Evolutionary conservation across 2,113 vertebrate species (phyloP), one percentile per base, ranked within the genome.

Genomic region (Actenoides hombroni): DNA sequence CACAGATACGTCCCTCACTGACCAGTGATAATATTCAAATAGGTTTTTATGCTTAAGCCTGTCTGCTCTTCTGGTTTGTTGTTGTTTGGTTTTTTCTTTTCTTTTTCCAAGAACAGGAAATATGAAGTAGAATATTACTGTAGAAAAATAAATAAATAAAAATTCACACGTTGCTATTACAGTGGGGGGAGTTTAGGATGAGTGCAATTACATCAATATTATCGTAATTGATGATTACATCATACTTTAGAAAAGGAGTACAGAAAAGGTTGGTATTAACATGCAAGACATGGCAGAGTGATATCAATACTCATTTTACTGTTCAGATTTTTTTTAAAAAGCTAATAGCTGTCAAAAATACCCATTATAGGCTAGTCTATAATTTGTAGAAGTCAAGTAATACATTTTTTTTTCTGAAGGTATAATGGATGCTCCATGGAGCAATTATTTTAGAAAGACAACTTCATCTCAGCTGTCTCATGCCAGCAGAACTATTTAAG

Each of bases 361-460:
- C 98, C 98, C 98, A 98, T 98, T 98, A 98, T 98, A 98, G 98
- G 97, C 98, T 98, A 98, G 98, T 98, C 97, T 98, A 98, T 98
- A 98, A 98, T 98, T 98, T 98, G 98, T 98, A 98, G 98, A 98
- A 98, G 98, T 98, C 98, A 98, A 98, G 98, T 98, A 98, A 98
- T 98, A 98, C 98, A 98, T 98, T 98, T 98, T 64, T 37, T 40
- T 98, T 98, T 98, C 98, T 98, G 98, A 98, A 98, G 98, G 98
- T 98, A 98, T 98, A 98, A 98, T 98, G 98, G 98, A 98, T 98
- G 98, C 98, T 98, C 98, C 97, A 96, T 95, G 97, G 98, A 98
- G 98, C 98, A 98, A 98, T 98, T 98, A 98, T 98, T 98, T 98
- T 97, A 98, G 98, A 98, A 98, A 98, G 98, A 98, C 98, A 98